Base-by-base conservation (phyloP, 2,113 vertebrate genomes). In the Semnornis frantzii region DNA sequence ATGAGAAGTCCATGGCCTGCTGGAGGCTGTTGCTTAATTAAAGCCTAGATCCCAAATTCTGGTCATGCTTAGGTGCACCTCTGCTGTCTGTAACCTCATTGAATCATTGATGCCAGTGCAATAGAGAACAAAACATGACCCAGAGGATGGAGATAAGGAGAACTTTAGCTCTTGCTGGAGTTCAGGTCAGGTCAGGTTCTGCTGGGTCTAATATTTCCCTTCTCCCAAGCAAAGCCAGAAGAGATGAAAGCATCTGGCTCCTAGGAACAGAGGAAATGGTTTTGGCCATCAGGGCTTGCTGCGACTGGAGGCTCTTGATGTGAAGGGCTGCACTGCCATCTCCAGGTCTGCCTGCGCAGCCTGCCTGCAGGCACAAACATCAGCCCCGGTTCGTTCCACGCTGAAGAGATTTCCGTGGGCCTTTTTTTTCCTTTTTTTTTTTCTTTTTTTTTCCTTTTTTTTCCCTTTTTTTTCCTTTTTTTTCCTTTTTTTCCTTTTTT, bases 291-390 rank as follows among this genome's bases (percentile, higher is more conserved):
- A 15, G 55, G 6, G 55, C 27, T 17, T 15, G 4, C 4, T 64
- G 30, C 57, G 37, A 25, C 0, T 15, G 30, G 14, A 5, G 2
- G 6, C 5, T 60, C 13, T 27, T 37, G 48, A 87, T 72, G 21
- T 9, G 30, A 89, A 97, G 94, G 64, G 37, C 85, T 97, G 83
- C 96, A 92, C 89, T 98, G 96, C 96, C 97, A 97, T 69, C 98
- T 96, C 82, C 92, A 95, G 96, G 94, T 39, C 71, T 85, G 50
- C 18, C 75, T 12, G 86, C 60, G 33, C 57, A 80, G 80, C 57
- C 72, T 3, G 1, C 12, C 77, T 23, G 16, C 42, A 21, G 63
- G 27, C 69, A 62, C 63, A 7, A 3, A 0, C 18, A n/a, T 5
- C 54, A 7, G 6, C 66, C 20, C 15, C 2, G 0, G 1, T 12